Base-by-base conservation (phyloP, 2,797 vertebrate species). In the Danio albolineatus region DNA sequence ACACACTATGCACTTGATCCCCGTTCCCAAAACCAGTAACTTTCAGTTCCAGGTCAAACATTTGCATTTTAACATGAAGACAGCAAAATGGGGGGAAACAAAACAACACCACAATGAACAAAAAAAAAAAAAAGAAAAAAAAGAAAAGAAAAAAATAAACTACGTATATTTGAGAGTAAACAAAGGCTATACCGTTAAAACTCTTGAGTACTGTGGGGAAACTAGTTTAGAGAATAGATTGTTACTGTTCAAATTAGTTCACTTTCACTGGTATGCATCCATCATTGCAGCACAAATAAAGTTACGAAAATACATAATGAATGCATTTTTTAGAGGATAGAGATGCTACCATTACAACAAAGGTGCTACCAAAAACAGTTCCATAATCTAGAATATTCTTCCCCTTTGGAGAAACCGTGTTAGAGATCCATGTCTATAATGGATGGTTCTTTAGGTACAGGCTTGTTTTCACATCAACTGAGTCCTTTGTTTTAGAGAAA, bases 321-420 rank as follows among this genome's bases (percentile, higher is more conserved):
- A 87, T 88, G 83, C 67, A 41, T 85, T 72, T 28, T 82, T 88
- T 75, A 84, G 77, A 85, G 85, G 84, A 90, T 82, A 82, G 77
- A 84, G 89, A 84, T 89, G 90, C 89, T 92, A 91, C 90, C 80
- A 82, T 88, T 88, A 87, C 59, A 85, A 84, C 85, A 83, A 86
- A 86, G 81, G 85, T 86, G 85, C 89, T 92, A 91, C 90, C 83
- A 82, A 89, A 78, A 79, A 69, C 46, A 84, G 82, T 88, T 81
- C 65, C 69, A 61, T 87, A 79, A 81, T 84, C 85, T 89, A 84
- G 77, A 86, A 83, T 86, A 88, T 81, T 87, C 84, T 89, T 88
- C 86, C 78, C 86, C 88, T 90, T 86, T 75, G 81, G 85, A 83
- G 82, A 89, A 89, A 82, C 80, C 67, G 80, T 85, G 76, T 64